Evolutionary conservation across 2,797 vertebrate species (phyloP).

Genomic region (Ibycter americanus): DNA sequence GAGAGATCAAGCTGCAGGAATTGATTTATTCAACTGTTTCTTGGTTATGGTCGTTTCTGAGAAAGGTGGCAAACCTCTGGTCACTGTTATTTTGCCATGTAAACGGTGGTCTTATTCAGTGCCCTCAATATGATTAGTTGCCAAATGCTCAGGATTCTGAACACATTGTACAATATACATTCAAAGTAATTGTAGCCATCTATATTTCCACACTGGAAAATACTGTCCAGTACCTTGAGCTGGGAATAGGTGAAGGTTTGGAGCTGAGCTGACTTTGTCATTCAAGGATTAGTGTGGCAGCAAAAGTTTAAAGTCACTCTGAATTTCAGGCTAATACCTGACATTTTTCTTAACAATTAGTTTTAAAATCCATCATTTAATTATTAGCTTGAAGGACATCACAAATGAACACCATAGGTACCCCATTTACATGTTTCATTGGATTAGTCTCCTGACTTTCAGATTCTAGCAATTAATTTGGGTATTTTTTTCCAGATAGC

Average conservation of each 20-base stretch:
- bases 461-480: constrained; percentile 72
- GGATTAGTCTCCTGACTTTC: constrained; percentile 70
- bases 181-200: not conserved
- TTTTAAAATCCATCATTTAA: constrained; percentile 74
- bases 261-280: not conserved
- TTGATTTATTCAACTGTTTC: not conserved
- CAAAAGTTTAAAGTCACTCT: not conserved
- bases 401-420: constrained; percentile 52
- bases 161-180: not conserved
- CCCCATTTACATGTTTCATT: constrained; percentile 74
- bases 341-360: constrained; percentile 63
- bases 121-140: not conserved
- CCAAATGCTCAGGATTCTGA: not conserved
- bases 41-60: not conserved
- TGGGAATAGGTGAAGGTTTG: not conserved
- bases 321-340: constrained; percentile 28
- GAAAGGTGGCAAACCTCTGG: not conserved
- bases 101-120: not conserved
- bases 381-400: constrained; percentile 70
- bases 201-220: not conserved
- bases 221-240: not conserved
- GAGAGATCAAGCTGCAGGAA: not conserved
- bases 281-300: not conserved
- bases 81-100: not conserved
- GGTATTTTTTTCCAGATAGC: constrained; percentile 25